phyloP scores from a whole-genome alignment of 2,888 invertebrate species.

The Machimus rusticus region DNA sequence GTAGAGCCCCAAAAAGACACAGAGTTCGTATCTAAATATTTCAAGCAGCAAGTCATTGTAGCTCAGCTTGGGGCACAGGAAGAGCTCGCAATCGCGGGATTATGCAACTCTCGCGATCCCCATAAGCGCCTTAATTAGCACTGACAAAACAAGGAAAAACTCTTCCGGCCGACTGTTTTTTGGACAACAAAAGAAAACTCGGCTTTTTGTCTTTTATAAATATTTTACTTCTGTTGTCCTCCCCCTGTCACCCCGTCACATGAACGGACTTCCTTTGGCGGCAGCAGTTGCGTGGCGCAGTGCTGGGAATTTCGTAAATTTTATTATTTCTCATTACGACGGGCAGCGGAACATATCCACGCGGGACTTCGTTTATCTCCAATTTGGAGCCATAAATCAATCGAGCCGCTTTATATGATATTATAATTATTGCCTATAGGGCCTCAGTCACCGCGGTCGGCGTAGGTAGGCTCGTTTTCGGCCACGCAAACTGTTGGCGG shows the following conservation, averaged over 20 bases:
- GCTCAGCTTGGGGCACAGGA: neutral
- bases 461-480: neutral
- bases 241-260: neutral
- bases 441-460: conserved; percentile 2
- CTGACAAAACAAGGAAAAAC: neutral
- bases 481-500: neutral
- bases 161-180: conserved; percentile 19
- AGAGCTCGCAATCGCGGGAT: neutral
- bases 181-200: neutral
- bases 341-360: neutral
- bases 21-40: neutral
- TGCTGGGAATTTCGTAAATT: conserved; percentile 27
- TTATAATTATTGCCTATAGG: conserved; percentile 49
- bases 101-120: neutral
- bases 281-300: neutral
- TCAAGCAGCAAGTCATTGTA: neutral
- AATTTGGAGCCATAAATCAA: conserved; percentile 60
- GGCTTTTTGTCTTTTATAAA: neutral
- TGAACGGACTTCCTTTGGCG: neutral
- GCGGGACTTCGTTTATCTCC: conserved; percentile 49
- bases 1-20: neutral
- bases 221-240: neutral
- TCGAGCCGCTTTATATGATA: conserved; percentile 51
- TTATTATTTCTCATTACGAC: conserved; percentile 38
- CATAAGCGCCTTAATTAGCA: neutral